A percentile compares a stretch with the other conserved stretches of the same genome.
These are phyloP conservation scores for Galbula dea DNA, from an alignment of 2,113 vertebrate genomes.

Conservation along the genomic window DNA sequence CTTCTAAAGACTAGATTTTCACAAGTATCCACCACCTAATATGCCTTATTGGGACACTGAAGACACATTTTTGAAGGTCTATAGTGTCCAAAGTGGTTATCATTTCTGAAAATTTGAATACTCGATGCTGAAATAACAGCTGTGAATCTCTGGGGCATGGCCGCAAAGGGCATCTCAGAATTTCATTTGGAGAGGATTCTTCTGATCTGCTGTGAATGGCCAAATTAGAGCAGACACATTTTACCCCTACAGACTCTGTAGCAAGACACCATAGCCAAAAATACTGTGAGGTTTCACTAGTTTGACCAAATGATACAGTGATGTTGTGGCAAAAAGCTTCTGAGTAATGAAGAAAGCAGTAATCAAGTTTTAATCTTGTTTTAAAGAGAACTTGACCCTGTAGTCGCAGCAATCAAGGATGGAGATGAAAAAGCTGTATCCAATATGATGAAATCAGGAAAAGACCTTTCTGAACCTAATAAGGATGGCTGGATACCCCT, in stretches of 20 bases:
- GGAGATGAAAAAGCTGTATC: constrained; percentile 73
- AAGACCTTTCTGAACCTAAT: constrained; percentile 78
- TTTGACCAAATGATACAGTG: background rate
- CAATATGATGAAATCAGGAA: constrained; percentile 71
- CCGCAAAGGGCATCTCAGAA: background rate
- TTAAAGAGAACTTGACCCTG: constrained; percentile 76
- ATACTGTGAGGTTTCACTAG: background rate
- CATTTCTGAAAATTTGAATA: background rate
- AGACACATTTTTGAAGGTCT: background rate
- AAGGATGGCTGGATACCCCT: constrained; percentile 87
- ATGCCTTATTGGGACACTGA: background rate
- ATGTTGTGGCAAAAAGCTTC: background rate
- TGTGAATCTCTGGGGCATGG: background rate
- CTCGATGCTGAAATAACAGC: background rate
- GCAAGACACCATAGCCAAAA: background rate
- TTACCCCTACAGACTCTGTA: background rate
- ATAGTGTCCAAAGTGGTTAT: background rate
- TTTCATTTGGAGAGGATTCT: background rate
- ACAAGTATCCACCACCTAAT: background rate
- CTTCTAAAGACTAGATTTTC: background rate
- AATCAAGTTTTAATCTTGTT: constrained; percentile 28
- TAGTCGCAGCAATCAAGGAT: constrained; percentile 76
- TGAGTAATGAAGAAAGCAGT: background rate
- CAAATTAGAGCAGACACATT: background rate
- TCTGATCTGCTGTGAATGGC: background rate